Base-by-base conservation (phyloP, 1,140 invertebrate species). In the Aethina tumida region DNA sequence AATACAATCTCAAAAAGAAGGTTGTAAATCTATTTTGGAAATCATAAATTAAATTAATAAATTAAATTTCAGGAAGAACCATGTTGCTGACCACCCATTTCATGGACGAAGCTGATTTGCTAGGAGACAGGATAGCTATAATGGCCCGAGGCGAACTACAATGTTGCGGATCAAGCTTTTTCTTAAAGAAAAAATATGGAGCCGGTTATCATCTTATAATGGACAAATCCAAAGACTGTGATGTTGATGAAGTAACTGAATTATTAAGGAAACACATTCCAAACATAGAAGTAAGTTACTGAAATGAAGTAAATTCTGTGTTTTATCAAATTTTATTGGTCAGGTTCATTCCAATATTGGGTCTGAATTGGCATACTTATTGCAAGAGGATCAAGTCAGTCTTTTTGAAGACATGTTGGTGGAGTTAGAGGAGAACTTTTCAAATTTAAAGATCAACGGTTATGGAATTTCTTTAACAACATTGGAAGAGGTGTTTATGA, bases 91-190 rank as follows among this genome's bases (percentile, higher is more conserved):
- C 89, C n/a, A 97, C 93, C 8, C 93, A 97, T 64, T 94, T 91
- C 62, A 97, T 97, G 91, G 93, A 97, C 61, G 93, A 97, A 67
- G 93, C 93, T 21, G 93, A 98, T 67, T 73, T 89, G 19, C 69
- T 97, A 2, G 92, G 91, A 1, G 91, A 96, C 65, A 70, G 90
- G 47, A 89, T 95, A 50, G 88, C 86, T 2, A 91, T 94, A 33
- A 81, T 96, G 71, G 77, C 84, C 43, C 68, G 71, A 13, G 91
- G 91, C 10, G 63, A 71, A 32, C 66, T 95, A 9, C 75, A 77
- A 50, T 90, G 88, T 55, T 78, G 76, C 63, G 91, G 89, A 19
- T 81, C 84, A 1, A 75, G 89, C n/a, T 74, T 92, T 63, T 90
- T 89, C 58, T 65, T 95, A 26, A 94, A 94, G 59, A 84, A 82